These are phyloP conservation scores for Nannobrachium achirus DNA, from an alignment of 2,113 vertebrate species.

Conservation along the genomic window DNA sequence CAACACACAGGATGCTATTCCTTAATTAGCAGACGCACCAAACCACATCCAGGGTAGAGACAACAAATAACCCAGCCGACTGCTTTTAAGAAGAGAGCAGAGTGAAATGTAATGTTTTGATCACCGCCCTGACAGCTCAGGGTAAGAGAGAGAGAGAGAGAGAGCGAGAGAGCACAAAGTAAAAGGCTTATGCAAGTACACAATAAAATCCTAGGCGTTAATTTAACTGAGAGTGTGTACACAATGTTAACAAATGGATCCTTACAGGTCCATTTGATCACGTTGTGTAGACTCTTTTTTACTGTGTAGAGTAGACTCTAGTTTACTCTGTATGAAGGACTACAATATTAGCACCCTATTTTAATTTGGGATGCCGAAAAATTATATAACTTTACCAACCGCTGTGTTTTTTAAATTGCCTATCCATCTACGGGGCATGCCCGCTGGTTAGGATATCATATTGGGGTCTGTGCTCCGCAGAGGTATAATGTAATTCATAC, in stretches of 20 bases:
- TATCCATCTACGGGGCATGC: constrained; percentile 68
- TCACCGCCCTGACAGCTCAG: constrained; percentile 42
- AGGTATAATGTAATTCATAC: constrained; percentile 54
- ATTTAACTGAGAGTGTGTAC: background rate
- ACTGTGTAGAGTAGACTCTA: too few species aligned
- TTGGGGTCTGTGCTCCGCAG: constrained; percentile 39
- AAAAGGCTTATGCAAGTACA: background rate
- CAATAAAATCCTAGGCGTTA: background rate
- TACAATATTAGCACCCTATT: constrained; percentile 34
- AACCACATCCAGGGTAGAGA: constrained; percentile 47
- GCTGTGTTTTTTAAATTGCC: constrained; percentile 77
- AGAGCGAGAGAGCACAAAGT: background rate
- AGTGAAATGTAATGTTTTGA: constrained; percentile 56
- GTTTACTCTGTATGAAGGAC: background rate
- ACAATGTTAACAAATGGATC: too few species aligned
- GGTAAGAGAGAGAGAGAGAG: background rate
- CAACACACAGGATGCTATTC: constrained; percentile 33
- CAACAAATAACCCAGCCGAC: constrained; percentile 58
- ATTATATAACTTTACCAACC: constrained; percentile 69
- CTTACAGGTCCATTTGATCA: too few species aligned
- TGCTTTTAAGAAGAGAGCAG: constrained; percentile 36
- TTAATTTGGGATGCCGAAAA: constrained; percentile 50
- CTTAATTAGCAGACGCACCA: constrained; percentile 67
- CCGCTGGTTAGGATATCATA: constrained; percentile 43
- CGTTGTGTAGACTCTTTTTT: too few species aligned